Percentiles rank a stretch among this genome's conserved stretches.
These are phyloP conservation scores for Patiria miniata DNA, from an alignment of 35 echinoderm and acorn worm genomes.

Conservation along the genomic window DNA sequence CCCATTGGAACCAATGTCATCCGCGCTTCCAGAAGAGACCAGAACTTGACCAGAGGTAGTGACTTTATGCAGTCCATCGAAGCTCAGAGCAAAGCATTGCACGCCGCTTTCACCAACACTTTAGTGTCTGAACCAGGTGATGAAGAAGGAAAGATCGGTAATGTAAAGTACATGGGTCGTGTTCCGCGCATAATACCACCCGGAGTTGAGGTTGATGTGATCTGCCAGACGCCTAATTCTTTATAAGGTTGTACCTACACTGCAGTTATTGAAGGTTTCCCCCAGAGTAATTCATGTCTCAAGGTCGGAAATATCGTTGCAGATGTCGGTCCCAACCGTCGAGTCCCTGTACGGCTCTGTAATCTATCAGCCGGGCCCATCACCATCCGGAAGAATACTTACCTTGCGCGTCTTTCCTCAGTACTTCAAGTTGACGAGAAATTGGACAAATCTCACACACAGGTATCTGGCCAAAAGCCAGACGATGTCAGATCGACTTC, in stretches of 20 bases:
- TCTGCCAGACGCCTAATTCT: background rate
- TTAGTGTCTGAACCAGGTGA: background rate
- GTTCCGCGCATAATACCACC: background rate
- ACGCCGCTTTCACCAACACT: background rate
- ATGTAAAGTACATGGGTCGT: background rate
- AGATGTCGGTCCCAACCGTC: background rate
- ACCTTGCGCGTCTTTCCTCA: background rate
- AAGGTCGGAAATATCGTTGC: background rate
- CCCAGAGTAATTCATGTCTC: background rate
- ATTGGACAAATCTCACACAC: no score
- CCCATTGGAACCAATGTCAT: conserved; percentile 12
- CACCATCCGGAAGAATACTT: background rate
- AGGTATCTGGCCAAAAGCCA: no score
- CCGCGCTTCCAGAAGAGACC: background rate
- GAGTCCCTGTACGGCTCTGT: background rate
- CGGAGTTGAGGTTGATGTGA: background rate
- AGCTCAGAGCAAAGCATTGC: background rate
- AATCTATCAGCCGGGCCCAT: background rate
- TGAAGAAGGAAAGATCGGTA: background rate
- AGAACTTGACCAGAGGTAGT: background rate
- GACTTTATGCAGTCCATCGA: background rate
- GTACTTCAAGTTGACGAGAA: background rate
- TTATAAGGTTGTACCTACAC: background rate
- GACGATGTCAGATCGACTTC: no score
- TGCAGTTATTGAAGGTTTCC: background rate